A percentile compares a stretch with the other conserved stretches of the same genome.
Conservation (phyloP, 2,797 vertebrate species). For the Falco novaeseelandiae region DNA sequence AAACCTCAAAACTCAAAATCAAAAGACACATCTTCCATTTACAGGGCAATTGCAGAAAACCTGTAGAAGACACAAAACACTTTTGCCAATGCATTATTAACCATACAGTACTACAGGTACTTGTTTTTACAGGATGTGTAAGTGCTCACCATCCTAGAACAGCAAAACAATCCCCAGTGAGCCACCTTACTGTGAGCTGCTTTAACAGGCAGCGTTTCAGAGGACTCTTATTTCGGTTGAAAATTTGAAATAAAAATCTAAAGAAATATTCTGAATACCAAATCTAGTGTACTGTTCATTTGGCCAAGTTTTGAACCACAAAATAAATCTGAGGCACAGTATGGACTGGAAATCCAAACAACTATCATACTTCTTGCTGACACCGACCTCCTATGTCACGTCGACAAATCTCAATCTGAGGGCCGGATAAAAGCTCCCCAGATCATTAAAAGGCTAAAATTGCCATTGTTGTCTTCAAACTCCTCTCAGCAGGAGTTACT, state of each 20-base stretch:
- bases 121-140: background rate
- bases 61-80: background rate
- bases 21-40: background rate
- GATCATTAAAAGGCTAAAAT: background rate
- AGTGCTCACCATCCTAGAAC: background rate
- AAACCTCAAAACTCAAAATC: background rate
- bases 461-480: background rate
- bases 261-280: background rate
- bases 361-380: background rate
- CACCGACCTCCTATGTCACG: background rate
- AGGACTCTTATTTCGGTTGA: background rate
- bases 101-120: background rate
- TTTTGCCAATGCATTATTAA: background rate
- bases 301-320: background rate
- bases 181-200: background rate
- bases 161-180: background rate
- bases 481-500: background rate
- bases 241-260: background rate
- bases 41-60: background rate
- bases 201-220: background rate
- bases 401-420: background rate
- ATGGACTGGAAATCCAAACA: background rate
- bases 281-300: background rate
- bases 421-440: background rate
- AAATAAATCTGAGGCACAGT: background rate